Evolutionary conservation across 2,888 invertebrate genomes (phyloP), one percentile per base, ranked within the genome.

Genomic region (Lasioglossum oenotherae): DNA sequence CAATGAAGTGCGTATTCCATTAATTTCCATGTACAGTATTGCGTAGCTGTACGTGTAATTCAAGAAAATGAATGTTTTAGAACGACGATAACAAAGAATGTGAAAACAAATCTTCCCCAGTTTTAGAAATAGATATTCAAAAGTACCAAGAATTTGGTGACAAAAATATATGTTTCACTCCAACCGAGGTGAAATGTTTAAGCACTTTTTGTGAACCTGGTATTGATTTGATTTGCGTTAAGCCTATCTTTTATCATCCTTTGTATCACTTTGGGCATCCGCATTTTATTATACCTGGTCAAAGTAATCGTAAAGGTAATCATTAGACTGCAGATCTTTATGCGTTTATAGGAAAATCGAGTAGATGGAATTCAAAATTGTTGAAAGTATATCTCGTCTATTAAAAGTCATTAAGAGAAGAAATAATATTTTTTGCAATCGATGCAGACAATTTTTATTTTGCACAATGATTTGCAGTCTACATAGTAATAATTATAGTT

Each of bases 211-310:
- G 72, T 8, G 31, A 80, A 38, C 78, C 76, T 31, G 90, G 91
- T 67, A 90, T 92, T 27, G 84, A 88, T 71, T 41, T 92, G 64
- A 82, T 92, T 35, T 90, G 90, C 44, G 84, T 89, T 19, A 89
- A 91, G 80, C 85, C 81, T 19, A 79, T 84, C 38, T 78, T 35
- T 6, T 73, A 77, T 49, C 82, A 90, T 41, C 81, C 85, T 10
- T 14, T 87, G n/a, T 82, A 87, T 76, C 90, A 91, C 69, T 27
- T 84, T 4, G 78, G 78, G 57, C 86, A 6, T 35, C 80, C 88
- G 12, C 89, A 88, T 77, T 90, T 91, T 57, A 49, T 91, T 16
- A 53, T 69, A 23, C 60, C 73, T 12, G 1, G 10, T 53, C 78
- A 85, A 78, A 81, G 60, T 76, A 53, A 67, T 57, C 81, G 80